These are phyloP conservation scores for Bellardia bayeri DNA, from an alignment of 2,888 invertebrate species.

Conservation along the genomic window DNA sequence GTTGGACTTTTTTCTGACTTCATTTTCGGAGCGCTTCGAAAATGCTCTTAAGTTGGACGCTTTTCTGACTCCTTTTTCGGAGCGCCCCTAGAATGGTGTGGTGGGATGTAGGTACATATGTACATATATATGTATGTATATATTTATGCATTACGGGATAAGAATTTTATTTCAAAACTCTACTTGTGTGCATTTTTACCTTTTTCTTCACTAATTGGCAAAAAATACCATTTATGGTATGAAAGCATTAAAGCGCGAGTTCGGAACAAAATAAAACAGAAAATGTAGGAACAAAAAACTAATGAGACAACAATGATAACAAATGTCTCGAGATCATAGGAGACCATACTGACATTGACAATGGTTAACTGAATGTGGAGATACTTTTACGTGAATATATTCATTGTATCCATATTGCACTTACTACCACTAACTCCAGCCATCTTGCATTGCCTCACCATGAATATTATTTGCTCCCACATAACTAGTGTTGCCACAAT, in stretches of 20 bases:
- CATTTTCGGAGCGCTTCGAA: too few relatives aligned
- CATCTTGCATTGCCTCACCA: background rate
- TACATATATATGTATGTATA: background rate
- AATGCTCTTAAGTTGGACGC: too few relatives aligned
- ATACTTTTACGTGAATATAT: conserved; percentile 31
- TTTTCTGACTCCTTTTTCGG: too few relatives aligned
- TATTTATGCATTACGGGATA: conserved; percentile 40
- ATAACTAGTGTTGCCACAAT: conserved; percentile 4
- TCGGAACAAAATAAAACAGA: conserved; percentile 54
- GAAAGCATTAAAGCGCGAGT: conserved; percentile 69
- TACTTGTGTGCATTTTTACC: conserved; percentile 77
- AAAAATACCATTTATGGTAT: conserved; percentile 82
- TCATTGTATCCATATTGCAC: background rate
- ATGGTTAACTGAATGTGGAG: conserved; percentile 34
- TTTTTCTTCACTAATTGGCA: conserved; percentile 82
- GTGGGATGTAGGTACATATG: too few relatives aligned
- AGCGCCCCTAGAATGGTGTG: too few relatives aligned
- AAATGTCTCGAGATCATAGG: conserved; percentile 53
- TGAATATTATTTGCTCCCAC: conserved; percentile 35
- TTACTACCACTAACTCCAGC: background rate
- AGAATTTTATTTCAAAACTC: conserved; percentile 30
- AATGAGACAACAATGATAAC: conserved; percentile 70
- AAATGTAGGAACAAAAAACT: conserved; percentile 57
- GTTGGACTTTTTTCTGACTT: too few relatives aligned
- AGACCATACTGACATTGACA: conserved; percentile 56